Evolutionary conservation across 2,888 invertebrate genomes (phyloP).

Genomic region (Rhorus exstirpatorius): DNA sequence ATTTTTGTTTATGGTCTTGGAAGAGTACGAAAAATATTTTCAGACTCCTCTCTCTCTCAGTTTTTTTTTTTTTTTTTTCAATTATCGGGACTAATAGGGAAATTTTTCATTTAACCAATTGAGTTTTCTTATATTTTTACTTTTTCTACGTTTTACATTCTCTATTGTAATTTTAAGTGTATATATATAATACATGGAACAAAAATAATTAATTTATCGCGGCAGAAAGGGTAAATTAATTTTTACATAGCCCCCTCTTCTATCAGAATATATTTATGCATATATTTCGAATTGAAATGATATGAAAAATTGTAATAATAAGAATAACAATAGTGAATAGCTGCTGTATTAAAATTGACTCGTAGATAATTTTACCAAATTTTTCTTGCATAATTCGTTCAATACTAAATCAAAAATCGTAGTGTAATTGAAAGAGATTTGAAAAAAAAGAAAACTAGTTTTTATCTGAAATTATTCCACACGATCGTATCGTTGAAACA

Average conservation of each 20-base stretch:
- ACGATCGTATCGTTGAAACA: neutral
- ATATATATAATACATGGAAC: neutral
- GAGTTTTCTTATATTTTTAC: too few relatives aligned
- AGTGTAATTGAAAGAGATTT: neutral
- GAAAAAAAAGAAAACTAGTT: slow-evolving; percentile 21
- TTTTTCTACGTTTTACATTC: too few relatives aligned
- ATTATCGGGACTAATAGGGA: too few relatives aligned
- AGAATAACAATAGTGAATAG: too few relatives aligned
- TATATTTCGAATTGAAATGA: neutral
- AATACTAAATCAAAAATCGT: neutral
- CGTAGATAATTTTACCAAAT: too few relatives aligned
- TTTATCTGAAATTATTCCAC: neutral
- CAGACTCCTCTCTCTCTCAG: slow-evolving; percentile 11
- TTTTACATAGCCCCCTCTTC: slow-evolving; percentile 3
- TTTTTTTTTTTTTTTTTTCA: too few relatives aligned
- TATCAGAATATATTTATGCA: neutral
- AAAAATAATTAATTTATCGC: neutral
- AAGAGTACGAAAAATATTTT: neutral
- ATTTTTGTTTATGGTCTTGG: neutral
- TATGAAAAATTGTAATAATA: too few relatives aligned
- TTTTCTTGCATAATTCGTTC: neutral
- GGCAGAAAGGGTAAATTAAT: slow-evolving; percentile 8
- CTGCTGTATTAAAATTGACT: too few relatives aligned
- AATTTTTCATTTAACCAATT: too few relatives aligned
- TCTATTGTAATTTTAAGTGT: too few relatives aligned